Conservation (phyloP, 2,797 vertebrate species). For the Denticeps clupeoides region DNA sequence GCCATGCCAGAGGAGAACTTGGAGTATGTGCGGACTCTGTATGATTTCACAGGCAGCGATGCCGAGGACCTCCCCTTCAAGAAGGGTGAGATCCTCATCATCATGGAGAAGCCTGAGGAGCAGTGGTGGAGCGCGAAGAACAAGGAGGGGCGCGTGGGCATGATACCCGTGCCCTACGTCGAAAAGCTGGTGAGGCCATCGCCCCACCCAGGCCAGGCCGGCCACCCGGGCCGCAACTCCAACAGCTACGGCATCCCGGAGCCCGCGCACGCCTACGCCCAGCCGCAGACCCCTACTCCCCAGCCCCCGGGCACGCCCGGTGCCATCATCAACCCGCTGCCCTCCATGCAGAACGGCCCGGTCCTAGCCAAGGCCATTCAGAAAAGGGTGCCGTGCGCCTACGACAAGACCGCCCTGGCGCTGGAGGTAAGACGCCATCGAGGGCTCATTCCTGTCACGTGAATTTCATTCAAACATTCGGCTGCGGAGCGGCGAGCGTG, state of each 20-base stretch:
- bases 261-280: conserved; percentile 91
- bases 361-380: conserved; percentile 94
- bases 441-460: too few species aligned
- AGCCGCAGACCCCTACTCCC: conserved; percentile 86
- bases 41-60: conserved; percentile 92
- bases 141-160: conserved; percentile 86
- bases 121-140: conserved; percentile 99
- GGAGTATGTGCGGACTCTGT: conserved; percentile 95
- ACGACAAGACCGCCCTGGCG: conserved; percentile 94
- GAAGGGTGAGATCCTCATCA: conserved; percentile 86
- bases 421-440: conserved; percentile 85
- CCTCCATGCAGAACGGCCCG: conserved; percentile 89
- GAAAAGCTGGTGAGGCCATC: conserved; percentile 85
- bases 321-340: conserved; percentile 73
- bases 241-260: conserved; percentile 96
- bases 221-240: conserved; percentile 82
- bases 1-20: conserved; percentile 69
- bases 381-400: conserved; percentile 95
- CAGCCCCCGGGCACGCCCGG: conserved; percentile 72
- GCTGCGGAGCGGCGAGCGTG: too few species aligned
- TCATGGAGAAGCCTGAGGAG: conserved; percentile 95
- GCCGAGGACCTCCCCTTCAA: conserved; percentile 96
- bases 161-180: conserved; percentile 97
- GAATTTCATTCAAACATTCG: too few species aligned
- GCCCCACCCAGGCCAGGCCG: conserved; percentile 45